Percentiles rank a stretch among this genome's conserved stretches.
phyloP scores from a whole-genome alignment of 2,888 invertebrate genomes.

The Melanostoma mellinum region DNA sequence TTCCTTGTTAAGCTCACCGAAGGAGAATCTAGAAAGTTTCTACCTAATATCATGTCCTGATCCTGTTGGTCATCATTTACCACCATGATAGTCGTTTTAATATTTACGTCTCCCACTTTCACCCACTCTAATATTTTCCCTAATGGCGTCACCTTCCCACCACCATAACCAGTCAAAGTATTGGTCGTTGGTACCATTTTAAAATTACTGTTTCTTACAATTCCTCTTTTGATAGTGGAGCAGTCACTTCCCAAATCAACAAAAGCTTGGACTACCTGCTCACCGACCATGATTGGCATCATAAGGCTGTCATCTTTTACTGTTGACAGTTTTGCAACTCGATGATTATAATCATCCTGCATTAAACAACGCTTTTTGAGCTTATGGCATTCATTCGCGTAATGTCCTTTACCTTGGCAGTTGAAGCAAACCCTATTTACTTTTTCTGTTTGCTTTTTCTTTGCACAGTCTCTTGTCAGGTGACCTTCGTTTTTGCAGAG shows the following conservation, averaged over 20 bases:
- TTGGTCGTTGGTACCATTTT: background rate
- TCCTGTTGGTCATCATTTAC: background rate
- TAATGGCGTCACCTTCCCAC: slow-evolving; percentile 11
- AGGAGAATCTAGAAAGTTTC: slow-evolving; percentile 7
- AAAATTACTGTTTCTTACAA: background rate
- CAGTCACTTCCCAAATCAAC: slow-evolving; percentile 22
- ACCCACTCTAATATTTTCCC: slow-evolving; percentile 11
- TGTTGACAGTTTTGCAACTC: slow-evolving; percentile 4
- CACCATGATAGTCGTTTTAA: background rate
- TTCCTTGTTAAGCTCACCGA: background rate
- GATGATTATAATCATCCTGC: background rate
- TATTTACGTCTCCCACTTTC: background rate
- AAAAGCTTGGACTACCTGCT: background rate
- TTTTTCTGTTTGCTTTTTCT: background rate
- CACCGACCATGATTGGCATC: slow-evolving; percentile 3
- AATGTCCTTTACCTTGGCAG: slow-evolving; percentile 15
- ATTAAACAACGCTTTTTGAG: slow-evolving; percentile 9
- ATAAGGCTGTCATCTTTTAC: slow-evolving; percentile 15
- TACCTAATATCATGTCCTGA: slow-evolving; percentile 1
- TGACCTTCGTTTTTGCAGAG: background rate
- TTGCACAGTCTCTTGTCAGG: background rate
- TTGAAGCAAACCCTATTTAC: slow-evolving; percentile 20
- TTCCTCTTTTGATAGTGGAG: slow-evolving; percentile 16
- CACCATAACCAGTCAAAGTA: slow-evolving; percentile 6
- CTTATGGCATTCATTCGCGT: background rate